phyloP scores from a whole-genome alignment of 2,888 invertebrate species.

The Aquatica leii region DNA sequence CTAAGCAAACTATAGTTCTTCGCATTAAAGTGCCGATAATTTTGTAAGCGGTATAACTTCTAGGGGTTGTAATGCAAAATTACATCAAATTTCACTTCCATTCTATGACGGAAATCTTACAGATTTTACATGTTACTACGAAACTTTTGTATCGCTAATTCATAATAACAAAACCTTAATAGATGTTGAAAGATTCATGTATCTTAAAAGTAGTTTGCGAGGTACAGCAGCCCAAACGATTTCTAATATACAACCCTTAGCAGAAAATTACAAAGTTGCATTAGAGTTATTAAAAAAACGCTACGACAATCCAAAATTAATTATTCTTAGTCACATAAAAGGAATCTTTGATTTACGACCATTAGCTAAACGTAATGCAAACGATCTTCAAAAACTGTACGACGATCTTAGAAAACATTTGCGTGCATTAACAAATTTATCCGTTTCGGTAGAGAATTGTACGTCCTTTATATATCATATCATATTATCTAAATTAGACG shows the following conservation, averaged over 20 bases:
- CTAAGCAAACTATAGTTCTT: no score
- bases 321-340: conserved; percentile 6
- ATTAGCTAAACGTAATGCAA: neutral
- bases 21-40: no score
- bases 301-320: conserved; percentile 12
- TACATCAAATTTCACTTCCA: conserved; percentile 1
- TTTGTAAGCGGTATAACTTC: no score
- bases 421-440: neutral
- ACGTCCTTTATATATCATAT: conserved; percentile 5
- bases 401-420: conserved; percentile 2
- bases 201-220: neutral
- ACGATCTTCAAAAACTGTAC: neutral
- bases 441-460: neutral
- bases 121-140: neutral
- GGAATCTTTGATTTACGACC: conserved; percentile 9
- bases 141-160: conserved; percentile 5
- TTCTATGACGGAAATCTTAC: neutral
- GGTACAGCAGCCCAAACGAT: conserved; percentile 11
- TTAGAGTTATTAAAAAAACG: neutral
- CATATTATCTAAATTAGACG: conserved; percentile 11
- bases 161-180: neutral
- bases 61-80: no score
- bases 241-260: neutral
- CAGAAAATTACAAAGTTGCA: conserved; percentile 7
- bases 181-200: neutral